phyloP scores from a whole-genome alignment of 2,888 invertebrate species.

The Metalampra italica region DNA sequence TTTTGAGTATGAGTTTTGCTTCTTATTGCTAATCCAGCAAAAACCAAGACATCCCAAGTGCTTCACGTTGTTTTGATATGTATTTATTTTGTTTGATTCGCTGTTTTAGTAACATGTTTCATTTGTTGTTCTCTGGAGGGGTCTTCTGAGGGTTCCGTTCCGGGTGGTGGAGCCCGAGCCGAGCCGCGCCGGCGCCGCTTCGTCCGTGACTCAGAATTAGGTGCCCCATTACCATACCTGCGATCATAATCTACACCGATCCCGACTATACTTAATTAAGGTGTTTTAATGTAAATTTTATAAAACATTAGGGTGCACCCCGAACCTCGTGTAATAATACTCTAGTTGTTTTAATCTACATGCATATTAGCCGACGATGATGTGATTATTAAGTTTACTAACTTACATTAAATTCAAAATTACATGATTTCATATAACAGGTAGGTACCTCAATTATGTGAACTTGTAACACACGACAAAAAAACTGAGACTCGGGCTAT shows the following conservation, averaged over 20 bases:
- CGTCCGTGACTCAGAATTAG: constrained; percentile 55
- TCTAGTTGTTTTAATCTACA: constrained; percentile 23
- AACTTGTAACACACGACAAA: not conserved
- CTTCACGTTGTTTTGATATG: too few relatives aligned
- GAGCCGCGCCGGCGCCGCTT: constrained; percentile 42
- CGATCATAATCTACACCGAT: constrained; percentile 54
- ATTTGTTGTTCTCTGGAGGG: not conserved
- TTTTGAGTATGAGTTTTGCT: too few relatives aligned
- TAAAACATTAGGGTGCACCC: constrained; percentile 50
- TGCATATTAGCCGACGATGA: constrained; percentile 23
- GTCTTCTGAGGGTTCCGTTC: constrained; percentile 34
- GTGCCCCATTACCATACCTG: constrained; percentile 42
- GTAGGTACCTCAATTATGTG: not conserved
- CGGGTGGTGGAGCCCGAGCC: constrained; percentile 28
- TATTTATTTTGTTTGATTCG: too few relatives aligned
- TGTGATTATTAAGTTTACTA: constrained; percentile 18
- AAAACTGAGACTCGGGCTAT: not conserved
- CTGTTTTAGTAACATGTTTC: not conserved
- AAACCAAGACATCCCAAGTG: too few relatives aligned
- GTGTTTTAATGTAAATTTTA: constrained; percentile 23
- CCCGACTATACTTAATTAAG: constrained; percentile 56
- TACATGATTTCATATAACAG: too few relatives aligned
- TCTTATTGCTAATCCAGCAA: too few relatives aligned
- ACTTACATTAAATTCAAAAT: constrained; percentile 4
- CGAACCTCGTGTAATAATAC: constrained; percentile 42